Evolutionary conservation across 1,140 invertebrate species (phyloP).

Genomic region (Neodiprion pinetum): DNA sequence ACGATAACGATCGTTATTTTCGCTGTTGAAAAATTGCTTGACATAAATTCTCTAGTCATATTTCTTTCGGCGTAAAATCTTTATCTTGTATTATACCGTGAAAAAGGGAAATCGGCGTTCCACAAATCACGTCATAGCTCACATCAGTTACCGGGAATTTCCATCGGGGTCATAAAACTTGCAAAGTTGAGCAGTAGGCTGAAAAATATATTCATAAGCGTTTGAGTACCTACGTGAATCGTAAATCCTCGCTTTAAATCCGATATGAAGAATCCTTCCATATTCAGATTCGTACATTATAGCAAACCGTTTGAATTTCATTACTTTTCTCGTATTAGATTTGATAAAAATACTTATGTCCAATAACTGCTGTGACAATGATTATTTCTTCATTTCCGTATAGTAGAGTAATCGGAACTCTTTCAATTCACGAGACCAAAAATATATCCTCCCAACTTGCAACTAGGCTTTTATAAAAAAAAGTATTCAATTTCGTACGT

Average conservation of each 20-base stretch:
- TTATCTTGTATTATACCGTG: neutral
- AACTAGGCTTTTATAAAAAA: no score
- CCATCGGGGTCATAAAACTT: neutral
- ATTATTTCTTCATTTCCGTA: no score
- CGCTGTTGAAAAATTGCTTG: no score
- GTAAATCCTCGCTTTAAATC: constrained; percentile 9
- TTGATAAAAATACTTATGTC: no score
- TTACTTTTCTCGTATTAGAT: no score
- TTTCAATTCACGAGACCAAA: no score
- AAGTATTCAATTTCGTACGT: no score
- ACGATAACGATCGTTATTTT: no score
- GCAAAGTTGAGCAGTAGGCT: neutral
- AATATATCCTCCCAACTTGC: no score
- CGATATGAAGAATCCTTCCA: constrained; percentile 1
- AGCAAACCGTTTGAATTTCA: neutral
- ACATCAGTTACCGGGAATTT: neutral
- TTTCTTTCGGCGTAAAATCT: neutral
- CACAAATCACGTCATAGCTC: neutral
- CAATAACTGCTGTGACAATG: no score
- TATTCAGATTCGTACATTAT: neutral
- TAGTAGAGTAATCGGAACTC: no score
- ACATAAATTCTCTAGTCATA: neutral
- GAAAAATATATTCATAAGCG: constrained; percentile 5
- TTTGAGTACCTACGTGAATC: neutral
- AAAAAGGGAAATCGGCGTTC: neutral